Percentiles rank a stretch among this genome's conserved stretches.
phyloP scores from a whole-genome alignment of 1,140 invertebrate species.

The Ladona fulva region DNA sequence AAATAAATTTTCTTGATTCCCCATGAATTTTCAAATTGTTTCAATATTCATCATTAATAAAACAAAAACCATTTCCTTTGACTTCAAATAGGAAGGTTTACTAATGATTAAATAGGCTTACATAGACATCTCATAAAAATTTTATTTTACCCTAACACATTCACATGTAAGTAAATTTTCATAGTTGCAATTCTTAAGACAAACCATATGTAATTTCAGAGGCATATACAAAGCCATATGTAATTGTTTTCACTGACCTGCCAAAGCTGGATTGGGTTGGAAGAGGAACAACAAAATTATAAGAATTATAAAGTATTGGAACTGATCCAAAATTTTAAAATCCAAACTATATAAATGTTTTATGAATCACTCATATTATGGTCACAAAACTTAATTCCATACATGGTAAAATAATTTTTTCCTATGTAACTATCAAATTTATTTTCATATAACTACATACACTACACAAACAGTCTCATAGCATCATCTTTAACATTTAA shows the following conservation, averaged over 20 bases:
- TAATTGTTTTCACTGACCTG: too few relatives aligned
- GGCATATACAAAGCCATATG: too few relatives aligned
- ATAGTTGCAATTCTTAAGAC: background rate
- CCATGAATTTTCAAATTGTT: too few relatives aligned
- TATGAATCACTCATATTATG: background rate
- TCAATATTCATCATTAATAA: too few relatives aligned
- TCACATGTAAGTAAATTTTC: background rate
- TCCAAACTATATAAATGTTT: background rate
- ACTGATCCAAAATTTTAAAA: background rate
- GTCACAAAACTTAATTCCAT: background rate
- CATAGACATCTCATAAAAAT: background rate
- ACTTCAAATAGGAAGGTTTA: background rate
- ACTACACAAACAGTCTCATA: slow-evolving; percentile 9
- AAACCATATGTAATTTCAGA: background rate
- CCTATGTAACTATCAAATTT: background rate
- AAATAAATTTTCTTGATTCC: too few relatives aligned
- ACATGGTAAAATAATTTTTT: background rate
- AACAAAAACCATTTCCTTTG: too few relatives aligned
- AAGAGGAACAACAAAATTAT: too few relatives aligned
- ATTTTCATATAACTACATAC: background rate
- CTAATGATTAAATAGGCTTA: background rate
- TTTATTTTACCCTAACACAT: background rate
- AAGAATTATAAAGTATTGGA: background rate
- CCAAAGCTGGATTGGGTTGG: too few relatives aligned
- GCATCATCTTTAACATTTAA: slow-evolving; percentile 7